Base-by-base conservation (phyloP, 2,888 invertebrate species). In the Plebejus anna region DNA sequence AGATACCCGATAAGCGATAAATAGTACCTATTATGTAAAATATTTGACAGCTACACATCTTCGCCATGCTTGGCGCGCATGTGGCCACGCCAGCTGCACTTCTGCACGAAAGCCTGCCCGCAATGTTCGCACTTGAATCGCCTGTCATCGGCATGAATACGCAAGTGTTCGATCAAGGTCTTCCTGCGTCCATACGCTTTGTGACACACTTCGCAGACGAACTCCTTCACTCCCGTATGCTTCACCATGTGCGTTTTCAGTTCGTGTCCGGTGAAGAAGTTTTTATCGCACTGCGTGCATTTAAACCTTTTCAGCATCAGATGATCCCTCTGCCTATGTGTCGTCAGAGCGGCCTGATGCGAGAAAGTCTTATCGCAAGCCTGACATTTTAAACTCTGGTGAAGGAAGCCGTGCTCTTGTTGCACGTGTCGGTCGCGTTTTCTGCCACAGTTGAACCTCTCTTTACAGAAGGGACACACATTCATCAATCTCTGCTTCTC, bases 161-260 rank as follows among this genome's bases (percentile, higher is more conserved):
- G 81, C 81, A 85, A 82, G 47, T 87, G 86, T 70, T 86, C 84
- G 4, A 79, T 81, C 72, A 87, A 76, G 0, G 84, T 85, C 72
- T 84, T 83, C 79, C 81, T 80, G 6, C 85, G 81, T 0, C 83
- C 83, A 70, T 84, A 87, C n/a, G 82, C 79, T 79, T 90, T 89
- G n/a, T 84, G 79, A 75, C 92, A 92, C 4, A 89, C 82, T 42
- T 86, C 84, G 76, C 92, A 92, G 70, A 86, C 82, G 76, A 86
- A 90, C 4, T 76, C 76, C 59, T 76, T 76, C 2, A 28, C 61
- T n/a, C 83, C 86, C 0, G 87, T 85, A 78, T 90, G 90, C 66
- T 84, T 86, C 36, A 86, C 83, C 83, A 87, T 83, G 78, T 90
- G 90, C 32, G 84, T 83, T 66, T 86, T 87, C 76, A 90, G 81